Base-by-base conservation (phyloP, 2,113 vertebrate species). In the Nannobrachium achirus region DNA sequence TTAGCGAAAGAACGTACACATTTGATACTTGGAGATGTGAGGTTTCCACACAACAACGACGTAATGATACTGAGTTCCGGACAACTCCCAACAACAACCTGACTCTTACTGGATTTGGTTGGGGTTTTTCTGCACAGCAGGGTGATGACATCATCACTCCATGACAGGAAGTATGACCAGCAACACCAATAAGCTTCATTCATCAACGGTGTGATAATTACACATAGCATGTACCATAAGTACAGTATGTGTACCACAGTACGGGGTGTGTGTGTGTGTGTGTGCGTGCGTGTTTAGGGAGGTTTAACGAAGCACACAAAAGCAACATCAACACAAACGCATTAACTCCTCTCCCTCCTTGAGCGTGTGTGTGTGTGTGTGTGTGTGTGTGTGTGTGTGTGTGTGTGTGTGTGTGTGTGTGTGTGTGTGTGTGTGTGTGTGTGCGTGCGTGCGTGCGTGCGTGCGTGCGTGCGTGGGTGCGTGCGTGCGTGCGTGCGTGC, bases 271-370 rank as follows among this genome's bases (percentile, higher is more conserved):
- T 46, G 10, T 41, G 15, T 33, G 45, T 13, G 56, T 60, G 18
- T 49, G 25, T 48, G 33, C 13, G 11, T 38, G 20, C 49, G 42
- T 57, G 1, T 18, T 69, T 55, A 53, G 16, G 56, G 61, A 63
- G 71, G 60, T 51, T 60, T 61, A 63, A 63, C 62, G 56, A 42
- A 59, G 55, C 52, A 73, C 67, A 65, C 63, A 63, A 10, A 64
- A 63, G 66, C 63, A 40, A 68, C 53, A 62, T 18, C 56, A 53
- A 50, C 16, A 56, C 60, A 42, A 61, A 59, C 25, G 25, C 60
- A 63, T 41, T 68, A 0, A 10, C 59, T 41, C 45, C 41, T 46
- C 76, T 41, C 60, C 69, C 62, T 70, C 65, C 49, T 1, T 20
- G 0, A 0, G 9, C 11, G 58, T 39, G 60, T 14, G 50, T 14